phyloP scores from a whole-genome alignment of 2,113 vertebrate genomes.

The Petromus typicus region DNA sequence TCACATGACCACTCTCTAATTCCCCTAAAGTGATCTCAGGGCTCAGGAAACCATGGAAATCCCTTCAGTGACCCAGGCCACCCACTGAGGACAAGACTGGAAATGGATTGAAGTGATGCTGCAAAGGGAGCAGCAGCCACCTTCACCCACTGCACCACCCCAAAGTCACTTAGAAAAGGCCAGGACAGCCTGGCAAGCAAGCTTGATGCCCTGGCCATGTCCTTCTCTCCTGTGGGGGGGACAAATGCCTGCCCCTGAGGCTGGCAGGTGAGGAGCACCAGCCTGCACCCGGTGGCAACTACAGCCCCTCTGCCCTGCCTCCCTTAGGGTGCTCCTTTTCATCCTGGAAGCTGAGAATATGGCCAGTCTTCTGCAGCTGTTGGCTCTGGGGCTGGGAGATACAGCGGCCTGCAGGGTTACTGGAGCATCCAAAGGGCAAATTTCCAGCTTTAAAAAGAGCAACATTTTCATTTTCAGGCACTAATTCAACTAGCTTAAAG shows the following conservation, averaged over 20 bases:
- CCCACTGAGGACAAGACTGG: too few species aligned
- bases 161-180: neutral
- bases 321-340: neutral
- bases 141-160: neutral
- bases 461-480: neutral
- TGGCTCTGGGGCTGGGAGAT: neutral
- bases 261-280: neutral
- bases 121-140: neutral
- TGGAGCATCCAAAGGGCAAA: neutral
- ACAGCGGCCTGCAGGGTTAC: fast-evolving
- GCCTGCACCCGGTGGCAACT: neutral
- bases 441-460: neutral
- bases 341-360: neutral
- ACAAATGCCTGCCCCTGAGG: neutral
- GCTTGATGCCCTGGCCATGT: neutral
- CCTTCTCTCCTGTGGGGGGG: neutral
- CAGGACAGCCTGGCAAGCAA: neutral
- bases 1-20: neutral
- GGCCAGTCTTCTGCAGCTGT: neutral
- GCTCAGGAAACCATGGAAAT: neutral
- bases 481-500: neutral
- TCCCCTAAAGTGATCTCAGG: neutral
- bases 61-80: neutral
- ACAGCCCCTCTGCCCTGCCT: neutral
- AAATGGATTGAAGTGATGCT: neutral